Base-by-base conservation (phyloP, 2,888 invertebrate species). In the Dynastes tityus region DNA sequence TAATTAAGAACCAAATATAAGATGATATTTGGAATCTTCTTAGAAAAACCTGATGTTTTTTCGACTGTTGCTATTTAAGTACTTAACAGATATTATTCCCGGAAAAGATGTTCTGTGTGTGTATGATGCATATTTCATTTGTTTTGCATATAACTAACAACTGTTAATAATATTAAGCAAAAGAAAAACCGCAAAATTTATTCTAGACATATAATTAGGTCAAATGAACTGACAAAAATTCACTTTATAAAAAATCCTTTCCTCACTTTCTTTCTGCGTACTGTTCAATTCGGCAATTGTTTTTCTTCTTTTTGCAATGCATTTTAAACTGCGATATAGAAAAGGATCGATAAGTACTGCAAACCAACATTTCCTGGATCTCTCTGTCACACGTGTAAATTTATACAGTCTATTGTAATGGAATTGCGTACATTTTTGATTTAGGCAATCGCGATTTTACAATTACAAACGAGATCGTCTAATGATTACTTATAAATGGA, bases 331-430 rank as follows among this genome's bases (percentile, higher is more conserved):
- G 32, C 32, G 32, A 37, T 37, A 37, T 32, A 70, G 32, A 55
- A 76, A 65, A 58, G 49, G 77, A 79, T 79, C 79, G 61, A 79
- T 79, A 79, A 77, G 55, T 77, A 58, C 77, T 74, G 79, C 79
- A 79, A 68, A 63, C 78, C 71, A 75, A 74, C 58, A 63, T 61
- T 61, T 74, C 73, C 73, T 61, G 11, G 73, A 61, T 61, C 40
- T 61, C 29, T 45, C 32, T 37, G 5, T 64, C 32, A 64, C 32
- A 27, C 45, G 64, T n/a, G 53, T 51, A 22, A 11, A 70, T 8
- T 27, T 51, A 51, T 55, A 53, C 58, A n/a, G 13, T 27, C 64
- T 45, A 40, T 45, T 45, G 61, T 8, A 8, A 9, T 11, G 11
- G 9, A 5, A 49, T 11, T 49, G 45, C 67, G 45, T 68, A 11